Conservation (phyloP, 2,888 invertebrate species). For the Diarsia dahlii region DNA sequence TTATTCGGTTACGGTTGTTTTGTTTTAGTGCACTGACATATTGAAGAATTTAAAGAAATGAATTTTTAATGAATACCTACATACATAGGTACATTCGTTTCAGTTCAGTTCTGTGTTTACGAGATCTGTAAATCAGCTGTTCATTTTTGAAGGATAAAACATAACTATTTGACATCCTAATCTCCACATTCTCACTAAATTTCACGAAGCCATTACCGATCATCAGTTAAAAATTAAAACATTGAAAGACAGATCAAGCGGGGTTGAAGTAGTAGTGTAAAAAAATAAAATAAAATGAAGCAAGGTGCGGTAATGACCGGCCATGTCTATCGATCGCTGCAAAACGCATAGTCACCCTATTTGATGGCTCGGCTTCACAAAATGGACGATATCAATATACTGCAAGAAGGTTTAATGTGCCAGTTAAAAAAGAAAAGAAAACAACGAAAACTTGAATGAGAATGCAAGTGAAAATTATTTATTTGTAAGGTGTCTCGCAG, state of each 20-base stretch:
- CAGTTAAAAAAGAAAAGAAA: conserved; percentile 8
- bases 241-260: conserved; percentile 37
- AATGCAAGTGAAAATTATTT: conserved; percentile 19
- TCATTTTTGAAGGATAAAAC: neutral
- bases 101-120: no score
- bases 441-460: neutral
- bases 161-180: neutral
- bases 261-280: conserved; percentile 45
- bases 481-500: neutral
- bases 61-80: no score
- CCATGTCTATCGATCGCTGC: conserved; percentile 75
- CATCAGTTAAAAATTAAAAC: conserved; percentile 50
- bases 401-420: conserved; percentile 43
- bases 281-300: conserved; percentile 50
- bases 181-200: neutral
- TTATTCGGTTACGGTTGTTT: neutral
- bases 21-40: neutral
- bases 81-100: no score
- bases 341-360: conserved; percentile 83
- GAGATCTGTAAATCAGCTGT: conserved; percentile 2
- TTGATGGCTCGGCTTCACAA: conserved; percentile 80
- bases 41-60: neutral
- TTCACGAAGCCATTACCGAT: neutral
- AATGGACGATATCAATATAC: conserved; percentile 70
- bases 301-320: conserved; percentile 74